Base-by-base conservation (phyloP, 2,113 vertebrate genomes). In the Forbesichthys agassizii region DNA sequence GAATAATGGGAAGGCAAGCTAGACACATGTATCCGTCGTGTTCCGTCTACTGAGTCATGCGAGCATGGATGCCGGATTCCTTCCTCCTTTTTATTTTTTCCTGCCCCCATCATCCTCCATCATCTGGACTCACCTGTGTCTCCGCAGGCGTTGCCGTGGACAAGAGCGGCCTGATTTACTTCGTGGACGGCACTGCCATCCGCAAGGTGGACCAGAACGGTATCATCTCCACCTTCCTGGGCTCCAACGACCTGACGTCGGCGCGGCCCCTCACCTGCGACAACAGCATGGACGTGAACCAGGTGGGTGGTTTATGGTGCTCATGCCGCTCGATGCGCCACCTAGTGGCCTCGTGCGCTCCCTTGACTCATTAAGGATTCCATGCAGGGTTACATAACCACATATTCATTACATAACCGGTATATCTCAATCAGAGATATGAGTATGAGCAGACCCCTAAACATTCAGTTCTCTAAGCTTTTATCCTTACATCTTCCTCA, bases 131-230 rank as follows among this genome's bases (percentile, higher is more conserved):
- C 68, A 90, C 54, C 86, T 63, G 83, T 78, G 42, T 16, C 69
- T 85, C 71, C 71, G 67, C 92, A 99, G 98, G 98, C 81, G 94
- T 99, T 80, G 94, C 96, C 0, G 86, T 99, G 20, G 96, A 98
- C 86, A 98, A 96, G 89, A 97, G 95, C 0, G 97, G 97, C 68
- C 84, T 99, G 80, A 98, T 99, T 86, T 99, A 97, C 89, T 99
- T 99, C 61, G 96, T 99, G 46, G 98, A 99, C 48, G 98, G 98
- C 69, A 98, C 97, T 53, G 96, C 98, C 73, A 99, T 99, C 83
- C 93, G 98, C 58, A 98, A 96, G 91, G 95, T 99, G 71, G 97
- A 99, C 88, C 96, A 96, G 64, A 98, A 96, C 33, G 96, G 97
- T 61, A 94, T 99, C 85, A 95, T 99, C 88, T 98, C 96, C 0